Conservation (phyloP, 2,113 vertebrate species). For the Rattus norvegicus region DNA sequence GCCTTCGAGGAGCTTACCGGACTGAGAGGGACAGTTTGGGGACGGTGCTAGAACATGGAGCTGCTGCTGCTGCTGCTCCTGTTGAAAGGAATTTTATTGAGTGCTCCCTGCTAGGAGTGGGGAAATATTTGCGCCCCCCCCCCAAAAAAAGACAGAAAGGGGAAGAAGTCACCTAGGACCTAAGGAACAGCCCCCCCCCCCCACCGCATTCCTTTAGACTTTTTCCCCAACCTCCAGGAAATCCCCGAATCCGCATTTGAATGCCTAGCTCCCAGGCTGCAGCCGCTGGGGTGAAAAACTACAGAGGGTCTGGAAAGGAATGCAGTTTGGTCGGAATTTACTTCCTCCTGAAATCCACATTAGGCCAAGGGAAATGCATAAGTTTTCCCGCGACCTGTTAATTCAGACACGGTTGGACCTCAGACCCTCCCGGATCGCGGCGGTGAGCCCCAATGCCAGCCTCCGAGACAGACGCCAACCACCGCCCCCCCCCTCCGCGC, state of each 20-base stretch:
- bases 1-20: not conserved
- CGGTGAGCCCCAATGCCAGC: not conserved
- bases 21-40: not conserved
- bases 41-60: not conserved
- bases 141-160: not conserved
- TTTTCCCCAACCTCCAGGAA: not conserved
- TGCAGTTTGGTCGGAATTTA: not conserved
- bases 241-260: conserved; percentile 59
- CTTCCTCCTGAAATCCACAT: conserved; percentile 49
- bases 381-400: not conserved
- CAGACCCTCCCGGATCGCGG: not conserved
- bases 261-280: not conserved
- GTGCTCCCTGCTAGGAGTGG: not conserved
- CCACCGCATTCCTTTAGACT: not conserved
- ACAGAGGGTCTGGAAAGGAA: conserved; percentile 51
- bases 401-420: not conserved
- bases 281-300: not conserved
- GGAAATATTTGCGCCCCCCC: not conserved
- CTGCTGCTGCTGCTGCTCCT: not conserved
- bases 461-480: not conserved
- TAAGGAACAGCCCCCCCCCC: not conserved
- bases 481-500: not conserved
- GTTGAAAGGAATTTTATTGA: not conserved
- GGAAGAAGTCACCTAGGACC: not conserved
- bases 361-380: not conserved